phyloP scores from a whole-genome alignment of 2,113 vertebrate genomes.

The Ovis aries region ARS-UI_Ramb_v3.0 NC_056059.1:83254001-83254500 shows the following conservation, averaged over 20 bases:
- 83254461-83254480: not conserved
- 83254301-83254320: not conserved
- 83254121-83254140: not conserved
- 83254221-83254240: not conserved
- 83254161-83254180: not conserved
- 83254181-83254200: not conserved
- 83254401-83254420: not conserved
- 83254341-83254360: not conserved
- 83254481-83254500: not conserved
- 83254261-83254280: not conserved
- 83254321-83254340: fast-evolving
- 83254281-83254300: not conserved
- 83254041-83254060: not conserved
- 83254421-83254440: not conserved
- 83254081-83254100: not conserved
- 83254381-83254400: not conserved
- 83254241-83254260: not conserved
- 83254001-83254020: not conserved
- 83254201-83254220: not conserved
- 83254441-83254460: not conserved
- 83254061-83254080: not conserved
- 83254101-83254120: not conserved
- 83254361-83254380: not conserved
- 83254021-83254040: not conserved
- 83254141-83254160: not conserved